phyloP scores from a whole-genome alignment of 2,113 vertebrate species.

The Silurus glanis region DNA sequence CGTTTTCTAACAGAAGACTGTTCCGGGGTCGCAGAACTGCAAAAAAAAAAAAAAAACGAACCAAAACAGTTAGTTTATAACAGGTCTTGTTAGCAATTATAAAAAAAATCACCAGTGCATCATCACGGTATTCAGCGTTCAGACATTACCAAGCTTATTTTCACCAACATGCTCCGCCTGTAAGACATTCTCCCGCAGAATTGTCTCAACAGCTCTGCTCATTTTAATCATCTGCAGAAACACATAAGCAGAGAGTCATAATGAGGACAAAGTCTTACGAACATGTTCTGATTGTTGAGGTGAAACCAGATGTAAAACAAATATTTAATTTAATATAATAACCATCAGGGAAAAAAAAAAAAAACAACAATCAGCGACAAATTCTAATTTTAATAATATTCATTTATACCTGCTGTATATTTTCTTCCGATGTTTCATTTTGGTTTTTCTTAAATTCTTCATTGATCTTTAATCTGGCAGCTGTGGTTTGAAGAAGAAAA shows the following conservation, averaged over 20 bases:
- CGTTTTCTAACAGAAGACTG: slow-evolving; percentile 70
- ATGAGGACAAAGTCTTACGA: background rate
- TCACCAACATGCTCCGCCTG: slow-evolving; percentile 70
- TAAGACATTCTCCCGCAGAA: slow-evolving; percentile 67
- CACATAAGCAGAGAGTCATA: background rate
- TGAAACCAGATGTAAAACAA: background rate
- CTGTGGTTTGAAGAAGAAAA: slow-evolving; percentile 52
- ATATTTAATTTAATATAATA: background rate
- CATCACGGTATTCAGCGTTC: background rate
- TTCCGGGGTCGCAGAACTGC: slow-evolving; percentile 73
- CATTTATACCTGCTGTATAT: slow-evolving; percentile 67
- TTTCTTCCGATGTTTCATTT: slow-evolving; percentile 68
- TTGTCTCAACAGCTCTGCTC: slow-evolving; percentile 68
- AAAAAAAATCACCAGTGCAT: background rate
- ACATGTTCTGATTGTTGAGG: background rate
- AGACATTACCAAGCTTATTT: slow-evolving; percentile 63
- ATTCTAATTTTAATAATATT: no score
- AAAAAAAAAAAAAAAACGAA: slow-evolving; percentile 14
- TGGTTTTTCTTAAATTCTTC: slow-evolving; percentile 75
- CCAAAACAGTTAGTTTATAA: slow-evolving; percentile 11
- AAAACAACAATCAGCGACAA: background rate
- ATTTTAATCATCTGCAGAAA: slow-evolving; percentile 74
- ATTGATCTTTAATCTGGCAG: slow-evolving; percentile 74
- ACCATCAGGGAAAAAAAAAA: background rate
- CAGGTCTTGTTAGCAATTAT: background rate